These are phyloP conservation scores for Erythrolamprus reginae DNA, from an alignment of 2,113 vertebrate genomes.

Conservation along the genomic window DNA sequence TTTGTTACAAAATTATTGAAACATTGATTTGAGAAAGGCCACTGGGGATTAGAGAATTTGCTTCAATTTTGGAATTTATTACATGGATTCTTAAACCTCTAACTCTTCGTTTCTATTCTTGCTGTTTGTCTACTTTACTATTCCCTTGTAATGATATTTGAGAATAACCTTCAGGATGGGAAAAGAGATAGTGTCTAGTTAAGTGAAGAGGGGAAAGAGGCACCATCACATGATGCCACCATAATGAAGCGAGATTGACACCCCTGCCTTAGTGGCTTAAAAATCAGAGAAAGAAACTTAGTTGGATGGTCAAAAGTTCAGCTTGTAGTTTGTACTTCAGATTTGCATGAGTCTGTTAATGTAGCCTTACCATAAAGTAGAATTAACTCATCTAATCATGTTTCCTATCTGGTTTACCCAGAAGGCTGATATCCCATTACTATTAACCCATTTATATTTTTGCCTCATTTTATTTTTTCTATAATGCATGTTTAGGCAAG, in stretches of 20 bases:
- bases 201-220: background rate
- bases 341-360: too few species aligned
- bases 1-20: background rate
- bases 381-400: too few species aligned
- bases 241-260: too few species aligned
- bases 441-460: background rate
- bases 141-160: background rate
- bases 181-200: background rate
- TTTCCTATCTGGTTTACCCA: too few species aligned
- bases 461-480: background rate
- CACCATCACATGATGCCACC: too few species aligned
- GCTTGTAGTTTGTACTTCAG: too few species aligned
- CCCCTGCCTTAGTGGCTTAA: background rate
- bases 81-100: background rate
- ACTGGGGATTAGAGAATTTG: background rate
- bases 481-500: background rate
- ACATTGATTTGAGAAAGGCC: background rate
- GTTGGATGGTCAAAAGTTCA: background rate
- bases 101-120: background rate
- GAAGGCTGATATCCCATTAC: background rate
- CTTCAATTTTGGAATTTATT: background rate
- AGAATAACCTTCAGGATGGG: background rate
- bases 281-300: too few species aligned
- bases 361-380: too few species aligned
- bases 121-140: background rate